Evolutionary conservation across 2,797 vertebrate species (phyloP).

Genomic region (Premnoplex brunnescens): DNA sequence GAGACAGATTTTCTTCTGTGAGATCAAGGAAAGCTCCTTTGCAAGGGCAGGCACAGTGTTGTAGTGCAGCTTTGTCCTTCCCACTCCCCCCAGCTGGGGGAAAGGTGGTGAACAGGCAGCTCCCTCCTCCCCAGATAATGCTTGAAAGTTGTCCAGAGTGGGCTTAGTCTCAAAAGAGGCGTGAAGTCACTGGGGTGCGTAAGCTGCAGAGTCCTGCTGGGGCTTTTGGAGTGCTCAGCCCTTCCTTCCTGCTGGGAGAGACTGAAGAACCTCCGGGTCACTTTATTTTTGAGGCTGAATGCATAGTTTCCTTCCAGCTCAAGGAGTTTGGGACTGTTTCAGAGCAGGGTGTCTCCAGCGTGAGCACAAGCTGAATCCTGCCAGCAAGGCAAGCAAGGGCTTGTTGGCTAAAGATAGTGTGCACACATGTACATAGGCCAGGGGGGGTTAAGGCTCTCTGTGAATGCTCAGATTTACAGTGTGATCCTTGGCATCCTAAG

Average conservation of each 20-base stretch:
- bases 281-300: not conserved
- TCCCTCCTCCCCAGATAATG: not conserved
- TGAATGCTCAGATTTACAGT: not conserved
- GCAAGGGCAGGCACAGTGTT: not conserved
- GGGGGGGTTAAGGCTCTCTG: not conserved
- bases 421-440: not conserved
- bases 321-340: not conserved
- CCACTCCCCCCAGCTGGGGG: rapidly evolving
- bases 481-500: not conserved
- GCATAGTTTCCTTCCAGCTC: not conserved
- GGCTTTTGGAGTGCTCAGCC: not conserved
- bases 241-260: not conserved
- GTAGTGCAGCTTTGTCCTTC: not conserved
- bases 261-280: not conserved
- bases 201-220: not conserved
- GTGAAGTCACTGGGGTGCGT: not conserved
- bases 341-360: not conserved
- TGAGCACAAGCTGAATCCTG: not conserved
- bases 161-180: not conserved
- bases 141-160: not conserved
- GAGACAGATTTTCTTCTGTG: not conserved
- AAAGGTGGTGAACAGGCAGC: not conserved
- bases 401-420: not conserved
- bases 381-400: conserved; percentile 15
- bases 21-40: not conserved